Conservation (phyloP, 2,888 invertebrate genomes). For the Drosophila longiperda region DNA sequence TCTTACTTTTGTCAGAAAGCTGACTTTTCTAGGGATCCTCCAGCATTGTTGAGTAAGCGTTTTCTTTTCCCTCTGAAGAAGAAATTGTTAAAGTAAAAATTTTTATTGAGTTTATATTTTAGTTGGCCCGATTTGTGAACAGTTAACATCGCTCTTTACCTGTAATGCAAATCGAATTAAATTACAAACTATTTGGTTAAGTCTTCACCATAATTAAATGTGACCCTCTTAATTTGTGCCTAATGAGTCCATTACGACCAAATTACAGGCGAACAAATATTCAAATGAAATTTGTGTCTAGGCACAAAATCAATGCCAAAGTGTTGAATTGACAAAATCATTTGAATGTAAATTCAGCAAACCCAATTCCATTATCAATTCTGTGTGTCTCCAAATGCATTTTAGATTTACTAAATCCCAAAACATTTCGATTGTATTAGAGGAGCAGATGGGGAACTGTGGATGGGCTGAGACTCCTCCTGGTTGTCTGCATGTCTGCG, state of each 20-base stretch:
- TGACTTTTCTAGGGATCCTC: background rate
- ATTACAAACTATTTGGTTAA: slow-evolving; percentile 22
- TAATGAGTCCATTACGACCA: slow-evolving; percentile 56
- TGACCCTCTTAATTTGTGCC: slow-evolving; percentile 41
- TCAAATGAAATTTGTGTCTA: slow-evolving; percentile 24
- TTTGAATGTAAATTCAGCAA: slow-evolving; percentile 52
- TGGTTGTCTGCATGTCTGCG: slow-evolving; percentile 33
- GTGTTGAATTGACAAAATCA: slow-evolving; percentile 68
- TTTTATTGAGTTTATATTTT: background rate
- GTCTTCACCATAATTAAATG: slow-evolving; percentile 48
- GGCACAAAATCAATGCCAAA: slow-evolving; percentile 43
- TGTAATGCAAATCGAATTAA: slow-evolving; percentile 28
- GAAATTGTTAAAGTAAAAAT: background rate
- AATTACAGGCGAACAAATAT: slow-evolving; percentile 52
- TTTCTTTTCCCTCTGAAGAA: background rate
- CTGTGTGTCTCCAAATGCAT: slow-evolving; percentile 55
- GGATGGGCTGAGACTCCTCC: background rate
- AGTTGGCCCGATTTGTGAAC: background rate
- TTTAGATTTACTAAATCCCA: slow-evolving; percentile 69
- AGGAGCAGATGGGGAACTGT: background rate
- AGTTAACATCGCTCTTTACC: background rate
- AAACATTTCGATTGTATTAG: slow-evolving; percentile 69
- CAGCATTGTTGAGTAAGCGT: background rate
- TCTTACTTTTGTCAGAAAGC: background rate
- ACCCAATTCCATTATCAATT: slow-evolving; percentile 9